Base-by-base conservation (phyloP, 2,888 invertebrate genomes). In the Ferrisia virgata region DNA sequence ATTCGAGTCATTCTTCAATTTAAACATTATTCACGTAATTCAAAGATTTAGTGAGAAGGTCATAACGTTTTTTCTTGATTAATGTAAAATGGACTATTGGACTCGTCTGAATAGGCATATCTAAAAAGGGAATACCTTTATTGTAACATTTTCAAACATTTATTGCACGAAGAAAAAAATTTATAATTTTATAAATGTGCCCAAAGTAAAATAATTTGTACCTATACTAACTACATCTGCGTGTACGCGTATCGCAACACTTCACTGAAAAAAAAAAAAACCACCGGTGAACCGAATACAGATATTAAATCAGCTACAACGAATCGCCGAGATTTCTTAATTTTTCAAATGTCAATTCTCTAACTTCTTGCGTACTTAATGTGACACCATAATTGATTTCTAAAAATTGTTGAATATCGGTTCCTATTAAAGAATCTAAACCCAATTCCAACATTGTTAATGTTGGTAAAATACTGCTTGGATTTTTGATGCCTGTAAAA, bases 401-500 rank as follows among this genome's bases (percentile, higher is more conserved):
- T 2, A 97, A 89, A 0, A 94, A 94, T 89, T 97, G 97, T 87
- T 97, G 97, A 86, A 99, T 96, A 89, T 99, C 98, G 0, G 97
- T 96, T 0, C 95, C 96, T 96, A 97, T 97, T 90, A 98, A 93
- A 0, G 98, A 98, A 90, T 99, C 98, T 93, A 99, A 95, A 40
- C 98, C 98, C 86, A 99, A 90, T 88, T 98, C 98, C 0, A 96
- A 94, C 3, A 99, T 90, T 0, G 93, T 92, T 0, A 93, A 91
- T 87, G 93, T 92, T 85, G 92, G 91, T 69, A 93, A 93, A 0
- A 93, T 91, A 0, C 91, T 91, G 88, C 93, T 94, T 87, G 92
- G 88, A 87, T 94, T 93, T 87, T 92, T 91, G 86, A 93, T 91
- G 22, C 83, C 83, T 83, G 36, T 36, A n/a, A 11, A 64, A 82